Conservation (phyloP, 2,888 invertebrate genomes). For the Hypsopygia costalis region DNA sequence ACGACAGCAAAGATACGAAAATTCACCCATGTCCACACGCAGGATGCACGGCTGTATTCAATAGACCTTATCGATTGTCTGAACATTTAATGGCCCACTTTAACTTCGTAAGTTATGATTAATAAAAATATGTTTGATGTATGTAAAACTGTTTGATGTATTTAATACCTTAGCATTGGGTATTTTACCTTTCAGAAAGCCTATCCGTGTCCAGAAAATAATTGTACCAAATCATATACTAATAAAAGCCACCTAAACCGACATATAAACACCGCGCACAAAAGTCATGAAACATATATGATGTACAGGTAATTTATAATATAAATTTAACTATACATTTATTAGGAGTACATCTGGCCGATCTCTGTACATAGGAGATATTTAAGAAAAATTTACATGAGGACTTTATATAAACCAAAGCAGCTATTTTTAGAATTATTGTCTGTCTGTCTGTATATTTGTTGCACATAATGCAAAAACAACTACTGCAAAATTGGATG, state of each 20-base stretch:
- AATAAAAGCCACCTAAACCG: slow-evolving; percentile 82
- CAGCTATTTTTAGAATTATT: too few species aligned
- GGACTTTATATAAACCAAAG: too few species aligned
- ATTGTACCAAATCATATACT: slow-evolving; percentile 82
- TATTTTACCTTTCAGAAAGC: slow-evolving; percentile 66
- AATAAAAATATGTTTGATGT: not conserved
- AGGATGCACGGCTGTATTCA: slow-evolving; percentile 72
- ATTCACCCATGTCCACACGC: slow-evolving; percentile 57
- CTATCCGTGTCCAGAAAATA: slow-evolving; percentile 77
- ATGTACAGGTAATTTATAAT: slow-evolving; percentile 44
- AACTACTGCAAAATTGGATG: too few species aligned
- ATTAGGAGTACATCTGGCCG: too few species aligned
- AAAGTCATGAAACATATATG: slow-evolving; percentile 40
- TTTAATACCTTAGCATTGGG: not conserved
- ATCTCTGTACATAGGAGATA: too few species aligned
- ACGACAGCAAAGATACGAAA: slow-evolving; percentile 24
- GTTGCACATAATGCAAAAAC: too few species aligned
- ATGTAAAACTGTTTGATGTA: not conserved
- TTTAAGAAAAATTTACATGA: too few species aligned
- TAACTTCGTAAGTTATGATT: slow-evolving; percentile 70
- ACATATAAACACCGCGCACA: slow-evolving; percentile 73
- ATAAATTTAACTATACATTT: too few species aligned
- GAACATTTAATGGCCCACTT: slow-evolving; percentile 79
- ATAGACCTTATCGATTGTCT: slow-evolving; percentile 73
- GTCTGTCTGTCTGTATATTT: too few species aligned